These are phyloP conservation scores for Sylvicapra grimmia DNA, from an alignment of 2,113 vertebrate genomes.

Conservation along the genomic window DNA sequence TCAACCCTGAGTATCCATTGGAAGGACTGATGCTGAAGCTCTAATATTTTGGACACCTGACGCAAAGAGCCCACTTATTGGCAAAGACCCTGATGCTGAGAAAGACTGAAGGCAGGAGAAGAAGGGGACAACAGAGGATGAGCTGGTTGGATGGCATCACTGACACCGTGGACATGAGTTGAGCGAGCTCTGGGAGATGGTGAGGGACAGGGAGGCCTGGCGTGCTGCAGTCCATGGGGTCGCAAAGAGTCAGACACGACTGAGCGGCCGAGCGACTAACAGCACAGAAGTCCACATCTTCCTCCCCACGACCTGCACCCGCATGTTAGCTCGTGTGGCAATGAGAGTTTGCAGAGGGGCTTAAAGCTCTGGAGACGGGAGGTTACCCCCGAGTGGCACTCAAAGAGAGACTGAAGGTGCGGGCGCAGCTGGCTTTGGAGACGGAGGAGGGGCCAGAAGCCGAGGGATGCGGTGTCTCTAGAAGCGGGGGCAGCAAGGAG, in stretches of 20 bases:
- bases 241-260: fast-evolving
- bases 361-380: fast-evolving
- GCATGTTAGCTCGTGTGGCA: fast-evolving
- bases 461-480: fast-evolving
- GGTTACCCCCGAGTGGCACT: neutral
- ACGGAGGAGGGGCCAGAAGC: fast-evolving
- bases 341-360: neutral
- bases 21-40: neutral
- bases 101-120: neutral
- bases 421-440: neutral
- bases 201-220: neutral
- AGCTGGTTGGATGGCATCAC: neutral
- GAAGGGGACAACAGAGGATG: neutral
- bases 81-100: neutral
- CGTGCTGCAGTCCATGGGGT: neutral
- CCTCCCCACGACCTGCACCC: fast-evolving
- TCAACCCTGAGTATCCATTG: neutral
- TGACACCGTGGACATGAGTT: neutral
- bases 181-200: neutral
- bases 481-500: neutral
- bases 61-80: neutral
- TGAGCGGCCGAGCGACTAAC: no score
- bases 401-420: fast-evolving
- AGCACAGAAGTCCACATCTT: fast-evolving
- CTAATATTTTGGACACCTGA: neutral